These are phyloP conservation scores for Vireo altiloquus DNA, from an alignment of 2,113 vertebrate species.

Conservation along the genomic window DNA sequence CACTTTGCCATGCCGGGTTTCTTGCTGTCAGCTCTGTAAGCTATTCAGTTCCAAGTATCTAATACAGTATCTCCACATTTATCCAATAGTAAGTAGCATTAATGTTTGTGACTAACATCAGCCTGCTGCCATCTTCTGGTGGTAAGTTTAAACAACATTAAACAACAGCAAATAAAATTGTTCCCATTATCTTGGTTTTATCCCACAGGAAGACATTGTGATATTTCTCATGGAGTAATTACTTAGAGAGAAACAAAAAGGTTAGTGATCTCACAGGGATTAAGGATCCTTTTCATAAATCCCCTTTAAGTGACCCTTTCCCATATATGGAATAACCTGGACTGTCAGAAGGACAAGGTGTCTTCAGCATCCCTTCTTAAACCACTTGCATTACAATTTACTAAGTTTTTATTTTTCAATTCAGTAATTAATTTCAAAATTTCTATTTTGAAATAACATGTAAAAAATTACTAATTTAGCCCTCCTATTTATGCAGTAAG, in stretches of 20 bases:
- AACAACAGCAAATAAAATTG: background rate
- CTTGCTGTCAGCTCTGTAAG: background rate
- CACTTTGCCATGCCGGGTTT: background rate
- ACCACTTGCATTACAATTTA: background rate
- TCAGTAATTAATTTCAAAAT: background rate
- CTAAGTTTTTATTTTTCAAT: background rate
- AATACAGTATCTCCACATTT: background rate
- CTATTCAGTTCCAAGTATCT: background rate
- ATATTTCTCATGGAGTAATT: background rate
- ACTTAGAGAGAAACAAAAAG: background rate
- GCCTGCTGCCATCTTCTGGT: slow-evolving; percentile 66
- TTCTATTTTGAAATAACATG: background rate
- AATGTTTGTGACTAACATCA: background rate
- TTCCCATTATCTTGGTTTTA: background rate
- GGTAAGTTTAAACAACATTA: background rate
- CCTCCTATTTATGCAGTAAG: background rate
- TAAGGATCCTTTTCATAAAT: background rate
- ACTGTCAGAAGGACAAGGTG: background rate
- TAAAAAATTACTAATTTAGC: background rate
- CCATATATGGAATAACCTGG: background rate
- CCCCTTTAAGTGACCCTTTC: background rate
- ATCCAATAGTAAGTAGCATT: background rate
- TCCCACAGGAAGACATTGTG: background rate
- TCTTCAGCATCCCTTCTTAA: background rate
- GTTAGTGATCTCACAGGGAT: background rate